Evolutionary conservation across 2,888 invertebrate species (phyloP).

Genomic region (Lucinisca nassula): DNA sequence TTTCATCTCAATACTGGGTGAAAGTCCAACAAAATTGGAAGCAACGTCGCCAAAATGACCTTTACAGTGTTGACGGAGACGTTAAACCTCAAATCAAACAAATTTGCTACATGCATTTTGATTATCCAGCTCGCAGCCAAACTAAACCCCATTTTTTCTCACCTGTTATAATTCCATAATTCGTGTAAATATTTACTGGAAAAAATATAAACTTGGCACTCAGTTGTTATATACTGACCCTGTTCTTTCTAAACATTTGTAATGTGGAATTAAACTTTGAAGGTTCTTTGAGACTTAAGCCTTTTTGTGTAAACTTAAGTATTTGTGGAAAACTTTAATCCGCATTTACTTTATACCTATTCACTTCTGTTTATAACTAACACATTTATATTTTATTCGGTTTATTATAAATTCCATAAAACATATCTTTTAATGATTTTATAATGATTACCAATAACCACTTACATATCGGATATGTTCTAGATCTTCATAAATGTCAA

Average conservation of each 20-base stretch:
- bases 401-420: too few species aligned
- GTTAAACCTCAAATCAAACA: too few species aligned
- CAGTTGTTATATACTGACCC: not conserved
- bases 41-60: too few species aligned
- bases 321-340: not conserved
- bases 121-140: too few species aligned
- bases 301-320: conserved; percentile 15
- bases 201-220: not conserved
- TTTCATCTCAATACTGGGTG: too few species aligned
- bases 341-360: not conserved
- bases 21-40: too few species aligned
- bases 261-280: not conserved
- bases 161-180: not conserved
- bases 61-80: too few species aligned
- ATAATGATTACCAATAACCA: not conserved
- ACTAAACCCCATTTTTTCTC: too few species aligned
- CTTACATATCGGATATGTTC: not conserved
- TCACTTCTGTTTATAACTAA: not conserved
- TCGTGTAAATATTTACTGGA: not conserved
- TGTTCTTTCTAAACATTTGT: not conserved
- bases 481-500: not conserved
- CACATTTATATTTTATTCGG: too few species aligned
- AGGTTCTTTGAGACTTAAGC: not conserved
- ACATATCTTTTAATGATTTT: too few species aligned
- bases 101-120: too few species aligned